A percentile compares a stretch with the other conserved stretches of the same genome.
Evolutionary conservation across 2,113 vertebrate species (phyloP).

Genomic region (Semnornis frantzii): DNA sequence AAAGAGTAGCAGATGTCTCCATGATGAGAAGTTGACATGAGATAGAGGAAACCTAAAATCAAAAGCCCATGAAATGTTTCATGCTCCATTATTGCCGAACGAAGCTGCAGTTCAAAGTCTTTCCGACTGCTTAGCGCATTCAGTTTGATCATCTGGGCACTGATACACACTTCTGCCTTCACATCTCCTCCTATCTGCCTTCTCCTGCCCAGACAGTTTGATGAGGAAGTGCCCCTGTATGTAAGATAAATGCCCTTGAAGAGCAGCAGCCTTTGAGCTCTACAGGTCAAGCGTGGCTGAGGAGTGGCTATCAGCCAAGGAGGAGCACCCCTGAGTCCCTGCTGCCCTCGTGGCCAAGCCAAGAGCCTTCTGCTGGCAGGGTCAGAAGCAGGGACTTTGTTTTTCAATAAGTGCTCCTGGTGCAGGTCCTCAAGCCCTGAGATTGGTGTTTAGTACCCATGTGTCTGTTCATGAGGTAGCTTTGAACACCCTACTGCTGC

Average conservation of each 20-base stretch:
- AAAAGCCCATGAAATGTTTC: constrained; percentile 76
- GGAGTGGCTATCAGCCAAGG: neutral
- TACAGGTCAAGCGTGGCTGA: neutral
- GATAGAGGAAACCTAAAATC: constrained; percentile 77
- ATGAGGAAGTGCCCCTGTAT: constrained; percentile 10
- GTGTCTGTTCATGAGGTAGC: constrained; percentile 52
- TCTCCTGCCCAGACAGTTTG: constrained; percentile 34
- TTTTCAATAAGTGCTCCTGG: constrained; percentile 11
- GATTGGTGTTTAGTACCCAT: constrained; percentile 25
- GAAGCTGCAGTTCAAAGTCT: constrained; percentile 81
- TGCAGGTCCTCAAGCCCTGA: constrained; percentile 42
- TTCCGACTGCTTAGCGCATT: constrained; percentile 74
- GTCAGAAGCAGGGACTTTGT: constrained; percentile 53
- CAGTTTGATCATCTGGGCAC: constrained; percentile 81
- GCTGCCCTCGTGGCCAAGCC: constrained; percentile 25
- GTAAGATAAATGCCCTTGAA: neutral
- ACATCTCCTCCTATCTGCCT: constrained; percentile 48
- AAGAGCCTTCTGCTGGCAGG: neutral
- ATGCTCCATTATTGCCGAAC: constrained; percentile 69
- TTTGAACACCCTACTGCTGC: constrained; percentile 23
- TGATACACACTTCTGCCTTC: constrained; percentile 33
- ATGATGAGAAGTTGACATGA: constrained; percentile 74
- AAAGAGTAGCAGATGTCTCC: constrained; percentile 80
- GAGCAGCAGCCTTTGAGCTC: neutral
- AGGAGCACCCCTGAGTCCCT: neutral